These are phyloP conservation scores for Bovichtus variegatus DNA, from an alignment of 2,797 vertebrate genomes.

Conservation along the genomic window DNA sequence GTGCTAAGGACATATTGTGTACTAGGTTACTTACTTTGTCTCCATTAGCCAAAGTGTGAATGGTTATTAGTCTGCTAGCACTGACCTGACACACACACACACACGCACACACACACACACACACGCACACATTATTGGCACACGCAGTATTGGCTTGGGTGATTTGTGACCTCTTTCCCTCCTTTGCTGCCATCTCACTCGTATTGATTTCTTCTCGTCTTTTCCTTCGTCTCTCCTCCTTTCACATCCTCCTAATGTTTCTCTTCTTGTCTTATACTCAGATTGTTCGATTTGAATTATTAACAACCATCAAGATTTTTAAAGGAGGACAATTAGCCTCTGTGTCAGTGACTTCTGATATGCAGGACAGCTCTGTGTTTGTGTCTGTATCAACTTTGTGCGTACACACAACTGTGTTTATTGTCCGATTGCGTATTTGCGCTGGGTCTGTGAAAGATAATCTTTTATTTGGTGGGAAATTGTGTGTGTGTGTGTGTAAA, in stretches of 20 bases:
- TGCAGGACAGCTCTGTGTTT: constrained; percentile 13
- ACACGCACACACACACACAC: constrained; percentile 34
- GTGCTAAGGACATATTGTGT: constrained; percentile 71
- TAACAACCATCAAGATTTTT: constrained; percentile 56
- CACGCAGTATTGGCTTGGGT: constrained; percentile 69
- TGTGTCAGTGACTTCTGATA: constrained; percentile 43
- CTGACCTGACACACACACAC: constrained; percentile 63
- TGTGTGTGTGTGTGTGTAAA: background rate
- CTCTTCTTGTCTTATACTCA: constrained; percentile 30
- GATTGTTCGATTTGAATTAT: constrained; percentile 64
- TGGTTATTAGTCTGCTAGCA: constrained; percentile 75
- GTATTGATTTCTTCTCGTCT: constrained; percentile 79
- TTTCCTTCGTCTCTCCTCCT: constrained; percentile 54
- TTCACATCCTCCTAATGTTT: constrained; percentile 57
- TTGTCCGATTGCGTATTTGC: constrained; percentile 9
- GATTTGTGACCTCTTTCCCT: constrained; percentile 83
- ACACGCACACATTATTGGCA: constrained; percentile 49
- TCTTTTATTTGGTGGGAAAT: constrained; percentile 1
- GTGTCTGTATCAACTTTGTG: constrained; percentile 5
- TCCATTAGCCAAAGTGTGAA: constrained; percentile 80
- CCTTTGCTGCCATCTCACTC: constrained; percentile 77
- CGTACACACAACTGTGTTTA: background rate
- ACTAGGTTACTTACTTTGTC: constrained; percentile 79
- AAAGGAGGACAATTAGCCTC: constrained; percentile 61
- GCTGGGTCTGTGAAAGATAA: background rate